phyloP scores from a whole-genome alignment of 2,888 invertebrate species.

The Odontothrips loti region DNA sequence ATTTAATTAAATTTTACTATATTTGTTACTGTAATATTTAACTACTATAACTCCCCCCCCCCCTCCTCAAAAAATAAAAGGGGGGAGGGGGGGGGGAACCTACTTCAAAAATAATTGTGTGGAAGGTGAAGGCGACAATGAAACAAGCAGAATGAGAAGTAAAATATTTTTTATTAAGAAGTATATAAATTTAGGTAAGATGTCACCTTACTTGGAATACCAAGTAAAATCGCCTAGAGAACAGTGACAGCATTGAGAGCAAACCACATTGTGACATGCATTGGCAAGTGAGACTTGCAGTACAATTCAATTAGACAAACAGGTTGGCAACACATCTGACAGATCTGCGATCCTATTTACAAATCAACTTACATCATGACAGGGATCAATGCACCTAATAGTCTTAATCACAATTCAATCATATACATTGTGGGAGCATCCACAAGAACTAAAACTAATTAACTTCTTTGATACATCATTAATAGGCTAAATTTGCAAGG shows the following conservation, averaged over 20 bases:
- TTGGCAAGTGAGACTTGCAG: background rate
- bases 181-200: constrained; percentile 5
- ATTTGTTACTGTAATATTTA: too few species aligned
- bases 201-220: background rate
- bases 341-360: background rate
- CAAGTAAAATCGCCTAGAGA: background rate
- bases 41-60: too few species aligned
- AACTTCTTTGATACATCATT: constrained; percentile 20
- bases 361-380: background rate
- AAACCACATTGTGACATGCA: background rate
- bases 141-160: background rate
- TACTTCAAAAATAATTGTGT: too few species aligned
- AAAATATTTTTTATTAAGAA: constrained; percentile 17
- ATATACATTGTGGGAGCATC: background rate
- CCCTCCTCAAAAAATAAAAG: too few species aligned
- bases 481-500: constrained; percentile 2
- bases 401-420: constrained; percentile 15
- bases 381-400: background rate
- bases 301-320: constrained; percentile 1
- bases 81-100: too few species aligned
- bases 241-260: background rate
- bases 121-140: too few species aligned
- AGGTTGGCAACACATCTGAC: background rate
- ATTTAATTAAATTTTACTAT: too few species aligned
- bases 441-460: constrained; percentile 2